A percentile compares a stretch with the other conserved stretches of the same genome.
Conservation (phyloP, 2,888 invertebrate species). For the Empis stercorea region DNA sequence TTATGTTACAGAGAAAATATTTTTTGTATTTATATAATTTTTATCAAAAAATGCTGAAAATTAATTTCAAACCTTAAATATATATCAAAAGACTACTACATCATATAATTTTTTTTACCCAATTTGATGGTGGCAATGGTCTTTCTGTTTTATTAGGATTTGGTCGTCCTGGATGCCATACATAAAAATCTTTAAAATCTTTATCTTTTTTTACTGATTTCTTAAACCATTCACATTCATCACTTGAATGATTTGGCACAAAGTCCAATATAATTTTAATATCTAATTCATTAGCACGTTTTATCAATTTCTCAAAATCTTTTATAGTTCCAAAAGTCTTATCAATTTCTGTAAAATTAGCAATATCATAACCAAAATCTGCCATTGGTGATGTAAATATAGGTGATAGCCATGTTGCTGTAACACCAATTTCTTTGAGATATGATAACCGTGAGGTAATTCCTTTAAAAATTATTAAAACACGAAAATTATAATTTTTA, state of each 20-base stretch:
- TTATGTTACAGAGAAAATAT: too few species aligned
- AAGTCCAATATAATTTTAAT: constrained; percentile 52
- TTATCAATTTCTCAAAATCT: constrained; percentile 51
- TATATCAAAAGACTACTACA: too few species aligned
- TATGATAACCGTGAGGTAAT: constrained; percentile 47
- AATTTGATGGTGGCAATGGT: constrained; percentile 54
- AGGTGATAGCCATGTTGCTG: constrained; percentile 59
- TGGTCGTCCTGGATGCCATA: constrained; percentile 46
- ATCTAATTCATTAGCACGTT: constrained; percentile 40
- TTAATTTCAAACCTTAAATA: too few species aligned
- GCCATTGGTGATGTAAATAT: constrained; percentile 62
- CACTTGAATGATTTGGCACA: constrained; percentile 66
- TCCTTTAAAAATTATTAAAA: constrained; percentile 30
- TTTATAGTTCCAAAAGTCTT: constrained; percentile 55
- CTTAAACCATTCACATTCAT: constrained; percentile 75
- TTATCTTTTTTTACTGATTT: constrained; percentile 49
- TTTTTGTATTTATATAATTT: too few species aligned
- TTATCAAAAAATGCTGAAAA: too few species aligned
- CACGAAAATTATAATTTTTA: too few species aligned
- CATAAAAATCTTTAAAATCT: constrained; percentile 58
- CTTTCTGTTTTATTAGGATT: constrained; percentile 31
- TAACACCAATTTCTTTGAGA: constrained; percentile 53
- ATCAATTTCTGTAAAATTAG: constrained; percentile 54
- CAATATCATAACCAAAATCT: constrained; percentile 68
- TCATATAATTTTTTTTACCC: too few species aligned